A percentile compares a stretch with the other conserved stretches of the same genome.
Conservation (phyloP, 2,113 vertebrate genomes). For the Callithrix jacchus region DNA sequence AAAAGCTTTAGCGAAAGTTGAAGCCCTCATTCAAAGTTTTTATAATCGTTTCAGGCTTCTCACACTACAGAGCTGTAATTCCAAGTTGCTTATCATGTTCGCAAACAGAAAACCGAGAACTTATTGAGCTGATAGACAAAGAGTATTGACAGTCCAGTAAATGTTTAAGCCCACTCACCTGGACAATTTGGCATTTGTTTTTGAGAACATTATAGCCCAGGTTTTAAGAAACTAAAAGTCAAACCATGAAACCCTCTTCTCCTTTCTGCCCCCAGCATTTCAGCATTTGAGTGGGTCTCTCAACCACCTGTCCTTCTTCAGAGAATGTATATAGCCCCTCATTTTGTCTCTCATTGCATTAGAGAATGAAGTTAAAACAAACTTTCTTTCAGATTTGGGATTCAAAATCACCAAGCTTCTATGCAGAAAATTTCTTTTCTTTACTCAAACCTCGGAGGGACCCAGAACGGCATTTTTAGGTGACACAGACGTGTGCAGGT, state of each 20-base stretch:
- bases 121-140: background rate
- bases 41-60: background rate
- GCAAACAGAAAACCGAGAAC: background rate
- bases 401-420: background rate
- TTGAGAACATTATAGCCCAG: background rate
- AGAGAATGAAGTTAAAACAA: background rate
- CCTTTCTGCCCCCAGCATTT: background rate
- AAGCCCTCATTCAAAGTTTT: background rate
- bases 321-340: background rate
- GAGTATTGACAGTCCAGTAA: background rate
- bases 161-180: background rate
- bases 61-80: background rate
- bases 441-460: background rate
- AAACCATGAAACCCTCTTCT: background rate
- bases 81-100: background rate
- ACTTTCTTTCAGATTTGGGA: background rate
- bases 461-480: background rate
- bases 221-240: background rate
- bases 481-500: background rate
- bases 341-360: background rate
- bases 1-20: background rate
- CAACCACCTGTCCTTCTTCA: background rate
- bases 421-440: background rate
- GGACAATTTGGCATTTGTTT: background rate
- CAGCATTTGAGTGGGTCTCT: background rate